Base-by-base conservation (phyloP, 2,888 invertebrate species). In the Priocnemis perturbator region DNA sequence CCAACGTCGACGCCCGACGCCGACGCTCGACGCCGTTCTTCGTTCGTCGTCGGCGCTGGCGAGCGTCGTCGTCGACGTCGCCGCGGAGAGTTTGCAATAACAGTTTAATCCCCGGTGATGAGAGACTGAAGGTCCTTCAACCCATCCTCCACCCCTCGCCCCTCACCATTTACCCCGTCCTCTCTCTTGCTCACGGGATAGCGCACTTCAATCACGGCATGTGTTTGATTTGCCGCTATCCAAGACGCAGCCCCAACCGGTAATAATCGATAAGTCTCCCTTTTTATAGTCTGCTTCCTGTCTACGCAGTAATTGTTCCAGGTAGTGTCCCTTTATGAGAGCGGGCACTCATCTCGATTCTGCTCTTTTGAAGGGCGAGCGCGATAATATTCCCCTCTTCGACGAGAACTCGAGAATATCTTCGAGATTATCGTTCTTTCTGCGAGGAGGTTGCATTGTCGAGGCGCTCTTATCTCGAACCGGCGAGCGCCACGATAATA, bases 31-130 rank as follows among this genome's bases (percentile, higher is more conserved):
- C 53, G 15, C 23, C 21, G 11, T 62, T 66, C 52, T 65, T 50
- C 48, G n/a, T n/a, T 21, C 14, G 20, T 9, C 23, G 7, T 17
- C 21, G 5, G 50, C 30, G 66, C 37, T 37, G 57, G 26, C 44
- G 56, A 60, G 48, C 67, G 67, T 60, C 56, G 55, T 69, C 67
- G 44, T 60, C 73, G 60, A 53, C 69, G 70, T 44, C 74, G 64
- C 58, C 68, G 74, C 65, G 77, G 76, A 79, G 82, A 80, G 81
- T 84, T 82, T 81, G 85, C 84, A 87, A 87, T 87, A 87, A 86
- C 85, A 85, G 82, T 86, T 86, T 87, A 87, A 87, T 87, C 87
- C 87, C 75, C 76, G 71, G 81, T 86, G 86, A 87, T 87, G 87
- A 87, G 83, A 84, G 82, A 76, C 78, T 64, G 64, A 19, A 60